phyloP scores from a whole-genome alignment of 2,797 vertebrate species.

The Pseudomugil tenellus region DNA sequence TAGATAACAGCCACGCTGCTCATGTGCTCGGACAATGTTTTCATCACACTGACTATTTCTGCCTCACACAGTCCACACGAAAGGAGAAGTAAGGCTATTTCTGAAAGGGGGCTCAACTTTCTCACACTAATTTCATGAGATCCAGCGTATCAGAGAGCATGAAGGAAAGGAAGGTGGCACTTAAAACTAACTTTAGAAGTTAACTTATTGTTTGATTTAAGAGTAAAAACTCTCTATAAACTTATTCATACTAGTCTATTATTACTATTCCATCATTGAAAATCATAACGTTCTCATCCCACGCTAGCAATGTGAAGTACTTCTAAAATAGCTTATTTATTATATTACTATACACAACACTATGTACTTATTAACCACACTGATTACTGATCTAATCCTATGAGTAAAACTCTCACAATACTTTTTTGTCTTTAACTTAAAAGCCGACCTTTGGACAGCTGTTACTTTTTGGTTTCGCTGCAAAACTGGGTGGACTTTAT shows the following conservation, averaged over 20 bases:
- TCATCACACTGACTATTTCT: constrained; percentile 54
- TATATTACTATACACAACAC: constrained; percentile 26
- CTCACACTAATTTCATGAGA: constrained; percentile 31
- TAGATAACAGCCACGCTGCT: constrained; percentile 54
- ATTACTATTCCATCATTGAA: background rate
- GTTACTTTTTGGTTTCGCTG: constrained; percentile 13
- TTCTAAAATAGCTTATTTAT: constrained; percentile 31
- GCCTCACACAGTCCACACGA: constrained; percentile 29
- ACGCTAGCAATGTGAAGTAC: background rate
- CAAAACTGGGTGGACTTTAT: constrained; percentile 12
- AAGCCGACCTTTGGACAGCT: constrained; percentile 32
- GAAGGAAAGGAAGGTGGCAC: background rate
- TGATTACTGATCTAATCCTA: constrained; percentile 22
- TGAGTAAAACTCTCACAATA: constrained; percentile 32
- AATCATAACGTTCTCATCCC: background rate
- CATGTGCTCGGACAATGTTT: constrained; percentile 60
- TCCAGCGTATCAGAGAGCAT: background rate
- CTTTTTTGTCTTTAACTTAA: constrained; percentile 19
- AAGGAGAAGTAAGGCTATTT: constrained; percentile 56
- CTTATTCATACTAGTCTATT: background rate
- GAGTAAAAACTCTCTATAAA: background rate
- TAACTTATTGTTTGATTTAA: background rate
- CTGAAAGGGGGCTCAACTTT: constrained; percentile 41
- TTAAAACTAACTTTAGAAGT: background rate
- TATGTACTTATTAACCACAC: constrained; percentile 40